These are phyloP conservation scores for Podargus strigoides DNA, from an alignment of 2,797 vertebrate species.

Conservation along the genomic window DNA sequence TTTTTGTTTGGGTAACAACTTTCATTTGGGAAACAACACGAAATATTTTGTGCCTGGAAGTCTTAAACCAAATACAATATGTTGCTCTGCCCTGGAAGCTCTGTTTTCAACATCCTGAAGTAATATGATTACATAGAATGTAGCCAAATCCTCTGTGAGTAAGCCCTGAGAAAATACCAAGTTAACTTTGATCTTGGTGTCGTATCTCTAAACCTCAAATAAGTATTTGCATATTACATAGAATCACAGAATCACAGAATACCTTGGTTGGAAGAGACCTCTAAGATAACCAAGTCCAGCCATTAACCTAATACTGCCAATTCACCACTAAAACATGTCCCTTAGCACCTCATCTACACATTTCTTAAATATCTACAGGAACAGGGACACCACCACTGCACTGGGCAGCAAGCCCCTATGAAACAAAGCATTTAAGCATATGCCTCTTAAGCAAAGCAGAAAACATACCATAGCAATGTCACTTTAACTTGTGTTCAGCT, in stretches of 20 bases:
- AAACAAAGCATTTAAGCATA: neutral
- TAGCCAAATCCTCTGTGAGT: neutral
- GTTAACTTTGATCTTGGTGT: neutral
- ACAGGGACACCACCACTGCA: too few relatives aligned
- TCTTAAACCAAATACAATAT: neutral
- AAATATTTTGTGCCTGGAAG: neutral
- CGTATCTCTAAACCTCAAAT: neutral
- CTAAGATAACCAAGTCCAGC: too few relatives aligned
- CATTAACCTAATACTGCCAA: too few relatives aligned
- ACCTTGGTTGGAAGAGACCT: too few relatives aligned
- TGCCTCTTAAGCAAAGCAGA: neutral
- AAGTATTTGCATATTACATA: neutral
- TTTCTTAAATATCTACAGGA: too few relatives aligned
- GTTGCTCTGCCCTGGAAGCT: neutral
- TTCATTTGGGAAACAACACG: neutral
- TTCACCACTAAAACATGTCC: too few relatives aligned
- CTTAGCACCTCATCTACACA: too few relatives aligned
- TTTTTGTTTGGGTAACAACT: neutral
- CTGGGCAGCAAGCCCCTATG: rapidly evolving
- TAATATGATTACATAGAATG: neutral
- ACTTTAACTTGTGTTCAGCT: neutral
- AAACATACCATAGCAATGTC: neutral
- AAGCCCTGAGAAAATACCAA: neutral
- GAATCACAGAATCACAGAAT: too few relatives aligned
- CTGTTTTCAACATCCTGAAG: neutral